A percentile compares a stretch with the other conserved stretches of the same genome.
Evolutionary conservation across 1,140 invertebrate species (phyloP).

Genomic region (Artemia franciscana): DNA sequence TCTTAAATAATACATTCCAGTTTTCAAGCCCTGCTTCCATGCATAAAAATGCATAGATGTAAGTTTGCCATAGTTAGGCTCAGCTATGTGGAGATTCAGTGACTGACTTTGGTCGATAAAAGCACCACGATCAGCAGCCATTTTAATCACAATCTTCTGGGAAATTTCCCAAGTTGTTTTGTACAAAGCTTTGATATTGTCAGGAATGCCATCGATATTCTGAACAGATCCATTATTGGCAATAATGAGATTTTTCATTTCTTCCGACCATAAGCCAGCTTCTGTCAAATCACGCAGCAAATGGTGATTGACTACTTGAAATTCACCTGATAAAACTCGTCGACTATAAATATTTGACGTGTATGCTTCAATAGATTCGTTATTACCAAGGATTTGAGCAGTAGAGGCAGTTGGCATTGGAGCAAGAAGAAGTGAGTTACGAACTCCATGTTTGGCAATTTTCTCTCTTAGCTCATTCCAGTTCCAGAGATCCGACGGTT

Average conservation of each 20-base stretch:
- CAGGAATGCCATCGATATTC: slow-evolving; percentile 64
- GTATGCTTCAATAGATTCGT: slow-evolving; percentile 95
- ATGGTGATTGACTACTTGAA: slow-evolving; percentile 82
- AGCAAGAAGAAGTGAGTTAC: slow-evolving; percentile 82
- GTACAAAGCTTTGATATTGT: slow-evolving; percentile 70
- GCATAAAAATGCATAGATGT: slow-evolving; percentile 97
- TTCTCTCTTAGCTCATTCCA: slow-evolving; percentile 63
- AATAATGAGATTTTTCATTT: slow-evolving; percentile 91
- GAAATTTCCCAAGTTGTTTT: slow-evolving; percentile 98
- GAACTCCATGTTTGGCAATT: slow-evolving; percentile 69
- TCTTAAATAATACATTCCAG: slow-evolving; percentile 95
- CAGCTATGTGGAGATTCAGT: slow-evolving; percentile 84
- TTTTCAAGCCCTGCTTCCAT: slow-evolving; percentile 91
- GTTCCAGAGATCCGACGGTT: slow-evolving; percentile 68
- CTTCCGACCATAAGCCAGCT: slow-evolving; percentile 68
- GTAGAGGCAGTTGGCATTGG: slow-evolving; percentile 99
- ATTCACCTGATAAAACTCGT: slow-evolving; percentile 73
- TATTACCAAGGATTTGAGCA: slow-evolving; percentile 96
- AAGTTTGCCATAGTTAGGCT: slow-evolving; percentile 75
- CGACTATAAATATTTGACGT: slow-evolving; percentile 91
- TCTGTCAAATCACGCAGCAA: slow-evolving; percentile 79
- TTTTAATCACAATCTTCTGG: slow-evolving; percentile 78
- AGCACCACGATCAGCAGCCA: slow-evolving; percentile 91
- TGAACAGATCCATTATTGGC: slow-evolving; percentile 77
- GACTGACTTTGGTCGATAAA: slow-evolving; percentile 98